Percentiles rank a stretch among this genome's conserved stretches.
These are phyloP conservation scores for Heliconius ismenius DNA, from an alignment of 2,888 invertebrate species.

Conservation along the genomic window DNA sequence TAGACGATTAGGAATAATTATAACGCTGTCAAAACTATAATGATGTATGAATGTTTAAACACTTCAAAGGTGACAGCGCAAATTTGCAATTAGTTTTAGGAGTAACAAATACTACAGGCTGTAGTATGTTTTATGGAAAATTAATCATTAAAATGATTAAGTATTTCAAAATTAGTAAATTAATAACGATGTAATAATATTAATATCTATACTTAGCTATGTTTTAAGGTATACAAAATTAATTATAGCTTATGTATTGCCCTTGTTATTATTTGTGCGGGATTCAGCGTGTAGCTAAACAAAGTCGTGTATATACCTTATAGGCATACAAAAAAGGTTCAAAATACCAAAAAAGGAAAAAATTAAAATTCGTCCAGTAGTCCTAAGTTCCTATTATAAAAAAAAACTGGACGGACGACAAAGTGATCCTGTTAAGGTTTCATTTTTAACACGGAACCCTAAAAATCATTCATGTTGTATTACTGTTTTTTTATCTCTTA, in stretches of 20 bases:
- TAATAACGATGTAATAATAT: not conserved
- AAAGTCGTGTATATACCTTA: no score
- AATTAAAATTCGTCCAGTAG: not conserved
- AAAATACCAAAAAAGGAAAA: no score
- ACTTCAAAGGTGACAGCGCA: conserved; percentile 15
- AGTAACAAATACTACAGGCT: conserved; percentile 1
- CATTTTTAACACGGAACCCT: no score
- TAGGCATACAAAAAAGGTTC: no score
- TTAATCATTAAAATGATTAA: not conserved
- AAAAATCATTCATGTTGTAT: no score
- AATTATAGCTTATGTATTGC: not conserved
- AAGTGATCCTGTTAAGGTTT: no score
- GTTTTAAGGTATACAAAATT: not conserved
- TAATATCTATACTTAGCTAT: not conserved
- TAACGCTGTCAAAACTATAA: conserved; percentile 10
- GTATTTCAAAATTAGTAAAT: not conserved
- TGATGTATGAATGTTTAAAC: conserved; percentile 14
- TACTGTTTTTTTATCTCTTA: no score
- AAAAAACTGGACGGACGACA: no score
- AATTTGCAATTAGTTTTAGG: conserved; percentile 10
- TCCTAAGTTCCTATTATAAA: no score
- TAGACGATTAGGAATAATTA: not conserved
- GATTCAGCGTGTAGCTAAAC: no score
- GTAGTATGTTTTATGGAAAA: conserved; percentile 1
- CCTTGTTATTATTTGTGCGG: no score